Evolutionary conservation across 2,113 vertebrate genomes (phyloP), one percentile per base, ranked within the genome.

Genomic region (Neogobius melanostomus): DNA sequence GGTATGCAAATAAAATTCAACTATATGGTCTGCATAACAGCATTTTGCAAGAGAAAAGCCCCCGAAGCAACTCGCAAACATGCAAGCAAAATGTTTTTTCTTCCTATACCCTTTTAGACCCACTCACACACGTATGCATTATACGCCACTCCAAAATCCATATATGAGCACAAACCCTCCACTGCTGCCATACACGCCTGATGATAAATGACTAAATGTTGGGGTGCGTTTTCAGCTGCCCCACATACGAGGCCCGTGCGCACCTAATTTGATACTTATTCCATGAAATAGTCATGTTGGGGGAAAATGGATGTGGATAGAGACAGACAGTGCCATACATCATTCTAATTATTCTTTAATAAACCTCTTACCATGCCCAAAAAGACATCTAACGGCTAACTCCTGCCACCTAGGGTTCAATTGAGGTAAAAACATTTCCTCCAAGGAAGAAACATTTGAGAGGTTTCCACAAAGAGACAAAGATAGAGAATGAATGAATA

Each of bases 381-480:
- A 53, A 59, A 54, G 62, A 21, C 36, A 57, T 66, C 74, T 77
- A 49, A 69, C 45, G 86, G 88, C 86, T 82, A 79, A 89, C 91
- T 90, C 91, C 90, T 94, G 93, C 93, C 93, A 93, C 88, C 93
- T 94, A 93, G 83, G 80, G 92, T 77, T 80, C 44, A 43, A 42
- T 43, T 47, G 10, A 14, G 53, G 69, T 76, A 85, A 36, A 28
- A 59, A 50, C 66, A 8, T 10, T 28, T n/a, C 68, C 74, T 76
- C 69, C 66, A 64, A 78, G 64, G 56, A 54, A 3, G 71, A 64
- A 69, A 68, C 50, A 14, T 80, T 87, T 68, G 69, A 82, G 82
- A 76, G 64, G 85, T 78, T 80, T 74, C 74, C 28, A 65, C 79
- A 74, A 82, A 86, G 77, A 76, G 79, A 54, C 47, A 80, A 71